Conservation (phyloP, 2,888 invertebrate species). For the Hydroisotoma schaefferi region DNA sequence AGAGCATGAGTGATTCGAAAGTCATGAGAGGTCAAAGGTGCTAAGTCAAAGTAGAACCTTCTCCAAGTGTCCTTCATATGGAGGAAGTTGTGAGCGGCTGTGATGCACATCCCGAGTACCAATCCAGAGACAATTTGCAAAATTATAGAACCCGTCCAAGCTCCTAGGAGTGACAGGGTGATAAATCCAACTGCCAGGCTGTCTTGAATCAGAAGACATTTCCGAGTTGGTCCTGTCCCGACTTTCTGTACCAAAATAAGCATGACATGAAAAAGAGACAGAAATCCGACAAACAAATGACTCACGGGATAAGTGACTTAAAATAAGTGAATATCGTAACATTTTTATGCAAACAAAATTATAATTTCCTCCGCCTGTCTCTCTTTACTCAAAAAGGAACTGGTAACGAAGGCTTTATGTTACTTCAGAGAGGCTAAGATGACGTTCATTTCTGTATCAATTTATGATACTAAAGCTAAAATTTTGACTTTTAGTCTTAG, state of each 20-base stretch:
- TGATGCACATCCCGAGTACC: conserved; percentile 40
- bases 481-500: too few relatives aligned
- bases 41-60: conserved; percentile 49
- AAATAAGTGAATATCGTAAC: too few relatives aligned
- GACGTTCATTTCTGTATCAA: too few relatives aligned
- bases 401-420: too few relatives aligned
- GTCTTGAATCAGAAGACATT: conserved; percentile 43
- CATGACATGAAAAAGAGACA: conserved; percentile 7
- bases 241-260: conserved; percentile 30
- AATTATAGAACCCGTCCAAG: conserved; percentile 46
- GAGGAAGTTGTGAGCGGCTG: conserved; percentile 50
- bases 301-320: too few relatives aligned
- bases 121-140: conserved; percentile 44
- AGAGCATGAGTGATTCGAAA: conserved; percentile 50
- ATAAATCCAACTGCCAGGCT: conserved; percentile 37
- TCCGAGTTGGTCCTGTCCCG: conserved; percentile 43
- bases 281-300: too few relatives aligned
- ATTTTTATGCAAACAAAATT: too few relatives aligned
- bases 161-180: conserved; percentile 32
- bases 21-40: conserved; percentile 48
- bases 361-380: too few relatives aligned
- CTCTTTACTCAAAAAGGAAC: too few relatives aligned
- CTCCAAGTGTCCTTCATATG: conserved; percentile 49
- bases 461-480: too few relatives aligned
- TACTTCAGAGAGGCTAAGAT: too few relatives aligned